These are phyloP conservation scores for Tenthredo notha DNA, from an alignment of 2,888 invertebrate species.

Conservation along the genomic window DNA sequence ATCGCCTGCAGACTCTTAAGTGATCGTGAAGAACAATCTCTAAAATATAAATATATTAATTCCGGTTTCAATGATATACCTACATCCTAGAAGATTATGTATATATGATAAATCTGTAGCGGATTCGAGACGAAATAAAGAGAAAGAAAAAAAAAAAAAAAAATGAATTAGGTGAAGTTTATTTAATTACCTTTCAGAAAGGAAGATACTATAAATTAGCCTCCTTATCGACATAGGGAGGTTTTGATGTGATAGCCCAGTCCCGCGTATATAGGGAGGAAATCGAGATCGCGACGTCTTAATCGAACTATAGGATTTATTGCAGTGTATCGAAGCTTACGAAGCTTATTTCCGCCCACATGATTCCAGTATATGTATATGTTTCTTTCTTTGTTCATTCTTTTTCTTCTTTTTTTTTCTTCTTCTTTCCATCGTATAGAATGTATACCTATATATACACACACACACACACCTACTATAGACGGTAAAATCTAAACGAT, in stretches of 20 bases:
- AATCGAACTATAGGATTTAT: background rate
- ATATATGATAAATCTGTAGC: no score
- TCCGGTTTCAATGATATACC: no score
- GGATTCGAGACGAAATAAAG: no score
- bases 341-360: slow-evolving; percentile 4
- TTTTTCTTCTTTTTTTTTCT: background rate
- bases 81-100: no score
- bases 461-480: background rate
- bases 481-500: background rate
- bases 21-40: background rate
- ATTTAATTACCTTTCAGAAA: no score
- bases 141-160: no score
- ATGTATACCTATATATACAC: background rate
- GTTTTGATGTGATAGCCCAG: no score
- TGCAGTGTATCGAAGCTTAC: background rate
- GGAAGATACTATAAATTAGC: no score
- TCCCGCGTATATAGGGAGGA: no score
- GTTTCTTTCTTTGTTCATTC: background rate
- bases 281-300: background rate
- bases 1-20: background rate
- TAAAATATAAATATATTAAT: background rate
- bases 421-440: background rate
- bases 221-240: no score
- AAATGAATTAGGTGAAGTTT: no score
- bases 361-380: no score